Percentiles rank a stretch among this genome's conserved stretches.
Evolutionary conservation across 2,888 invertebrate species (phyloP).

Genomic region (Congeria kusceri): DNA sequence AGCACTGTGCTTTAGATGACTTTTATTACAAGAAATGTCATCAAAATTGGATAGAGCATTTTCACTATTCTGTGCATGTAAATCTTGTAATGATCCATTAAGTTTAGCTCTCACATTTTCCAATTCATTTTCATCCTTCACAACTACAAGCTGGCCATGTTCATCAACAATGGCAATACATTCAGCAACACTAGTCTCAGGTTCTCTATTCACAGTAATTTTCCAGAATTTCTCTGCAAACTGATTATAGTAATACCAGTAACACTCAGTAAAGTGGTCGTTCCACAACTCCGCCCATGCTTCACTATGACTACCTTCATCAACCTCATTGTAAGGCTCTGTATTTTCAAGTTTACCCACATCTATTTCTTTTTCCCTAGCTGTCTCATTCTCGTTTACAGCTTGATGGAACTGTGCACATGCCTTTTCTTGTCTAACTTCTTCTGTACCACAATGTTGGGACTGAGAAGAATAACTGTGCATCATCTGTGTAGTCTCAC

Average conservation of each 20-base stretch:
- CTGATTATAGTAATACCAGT: slow-evolving; percentile 79
- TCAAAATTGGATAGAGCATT: slow-evolving; percentile 3
- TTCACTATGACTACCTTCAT: slow-evolving; percentile 57
- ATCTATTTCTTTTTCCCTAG: neutral
- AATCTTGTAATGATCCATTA: neutral
- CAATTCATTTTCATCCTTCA: slow-evolving; percentile 23
- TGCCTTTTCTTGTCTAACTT: neutral
- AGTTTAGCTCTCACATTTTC: slow-evolving; percentile 7
- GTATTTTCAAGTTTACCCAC: slow-evolving; percentile 8
- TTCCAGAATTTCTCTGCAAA: slow-evolving; percentile 66
- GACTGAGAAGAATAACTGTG: slow-evolving; percentile 66
- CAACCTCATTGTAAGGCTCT: slow-evolving; percentile 5
- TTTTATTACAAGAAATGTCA: neutral
- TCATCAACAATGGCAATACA: slow-evolving; percentile 57
- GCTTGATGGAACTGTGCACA: neutral
- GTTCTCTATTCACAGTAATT: slow-evolving; percentile 9
- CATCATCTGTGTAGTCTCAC: slow-evolving; percentile 74
- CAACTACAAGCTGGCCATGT: slow-evolving; percentile 43
- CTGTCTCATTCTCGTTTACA: neutral
- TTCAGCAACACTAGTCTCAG: slow-evolving; percentile 26
- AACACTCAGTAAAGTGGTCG: slow-evolving; percentile 79
- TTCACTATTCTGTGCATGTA: neutral
- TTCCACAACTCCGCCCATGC: slow-evolving; percentile 81
- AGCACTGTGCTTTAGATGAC: neutral
- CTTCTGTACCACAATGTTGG: neutral